Percentiles rank a stretch among this genome's conserved stretches.
Conservation (phyloP, 2,113 vertebrate genomes). For the Myiozetetes cayanensis region DNA sequence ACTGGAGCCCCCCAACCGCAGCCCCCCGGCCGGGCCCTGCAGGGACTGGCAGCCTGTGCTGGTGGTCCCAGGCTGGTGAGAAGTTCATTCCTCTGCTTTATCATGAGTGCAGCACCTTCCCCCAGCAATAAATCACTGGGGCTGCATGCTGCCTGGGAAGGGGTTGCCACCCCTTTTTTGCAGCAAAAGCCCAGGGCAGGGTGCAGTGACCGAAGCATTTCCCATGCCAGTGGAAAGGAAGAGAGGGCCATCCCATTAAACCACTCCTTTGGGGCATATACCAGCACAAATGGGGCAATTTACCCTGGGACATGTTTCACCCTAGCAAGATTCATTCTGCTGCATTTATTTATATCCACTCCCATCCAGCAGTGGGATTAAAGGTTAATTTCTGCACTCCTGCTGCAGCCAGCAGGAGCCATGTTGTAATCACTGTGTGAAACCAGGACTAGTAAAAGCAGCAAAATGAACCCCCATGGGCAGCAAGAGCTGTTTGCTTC, state of each 20-base stretch:
- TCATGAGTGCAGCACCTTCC: not conserved
- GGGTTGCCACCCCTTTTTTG: not conserved
- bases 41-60: not conserved
- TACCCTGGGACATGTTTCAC: not conserved
- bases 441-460: not conserved
- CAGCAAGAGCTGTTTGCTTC: not conserved
- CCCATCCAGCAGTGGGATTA: accelerated
- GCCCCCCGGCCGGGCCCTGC: accelerated
- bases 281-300: not conserved
- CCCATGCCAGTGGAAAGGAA: not conserved
- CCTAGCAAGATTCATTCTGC: not conserved
- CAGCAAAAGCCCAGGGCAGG: not conserved
- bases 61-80: not conserved
- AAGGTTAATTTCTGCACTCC: not conserved
- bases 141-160: too few species aligned
- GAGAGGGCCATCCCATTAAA: not conserved
- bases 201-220: not conserved
- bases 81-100: not conserved
- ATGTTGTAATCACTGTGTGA: accelerated
- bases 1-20: accelerated
- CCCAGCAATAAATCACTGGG: not conserved
- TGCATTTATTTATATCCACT: not conserved
- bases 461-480: not conserved
- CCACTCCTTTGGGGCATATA: not conserved
- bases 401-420: not conserved